phyloP scores from a whole-genome alignment of 2,888 invertebrate genomes.

The Belgica antarctica region DNA sequence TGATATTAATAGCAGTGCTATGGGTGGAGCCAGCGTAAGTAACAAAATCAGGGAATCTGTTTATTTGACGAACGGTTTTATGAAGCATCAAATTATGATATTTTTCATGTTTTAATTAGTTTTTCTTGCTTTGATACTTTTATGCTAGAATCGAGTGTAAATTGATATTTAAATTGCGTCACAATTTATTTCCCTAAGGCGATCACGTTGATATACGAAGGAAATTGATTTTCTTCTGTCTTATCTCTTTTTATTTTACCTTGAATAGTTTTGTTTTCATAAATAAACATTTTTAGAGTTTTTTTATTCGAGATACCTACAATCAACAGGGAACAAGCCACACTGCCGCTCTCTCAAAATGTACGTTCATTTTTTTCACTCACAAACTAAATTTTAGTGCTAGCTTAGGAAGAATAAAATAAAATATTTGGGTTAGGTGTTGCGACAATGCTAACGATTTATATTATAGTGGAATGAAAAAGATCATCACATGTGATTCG shows the following conservation, averaged over 20 bases:
- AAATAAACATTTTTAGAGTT: constrained; percentile 8
- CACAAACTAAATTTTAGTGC: no score
- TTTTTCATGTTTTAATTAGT: background rate
- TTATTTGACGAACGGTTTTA: background rate
- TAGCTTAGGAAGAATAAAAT: no score
- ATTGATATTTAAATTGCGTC: background rate
- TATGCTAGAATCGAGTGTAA: constrained; percentile 12
- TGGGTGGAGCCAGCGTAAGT: background rate
- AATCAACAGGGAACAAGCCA: background rate
- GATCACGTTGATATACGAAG: constrained; percentile 21
- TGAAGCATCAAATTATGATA: background rate
- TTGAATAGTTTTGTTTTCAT: background rate
- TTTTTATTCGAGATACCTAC: background rate
- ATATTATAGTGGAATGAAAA: no score
- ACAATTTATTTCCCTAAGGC: background rate
- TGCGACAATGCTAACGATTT: no score
- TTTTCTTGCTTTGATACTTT: constrained; percentile 11
- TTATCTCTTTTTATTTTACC: constrained; percentile 8
- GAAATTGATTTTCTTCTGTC: background rate
- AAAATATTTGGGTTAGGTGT: no score
- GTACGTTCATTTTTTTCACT: constrained; percentile 15
- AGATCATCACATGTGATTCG: no score
- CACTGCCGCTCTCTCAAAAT: background rate
- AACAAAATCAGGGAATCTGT: background rate
- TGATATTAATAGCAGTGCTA: background rate